A percentile compares a stretch with the other conserved stretches of the same genome.
Conservation (phyloP, 2,113 vertebrate species). For the Labeo rohita region DNA sequence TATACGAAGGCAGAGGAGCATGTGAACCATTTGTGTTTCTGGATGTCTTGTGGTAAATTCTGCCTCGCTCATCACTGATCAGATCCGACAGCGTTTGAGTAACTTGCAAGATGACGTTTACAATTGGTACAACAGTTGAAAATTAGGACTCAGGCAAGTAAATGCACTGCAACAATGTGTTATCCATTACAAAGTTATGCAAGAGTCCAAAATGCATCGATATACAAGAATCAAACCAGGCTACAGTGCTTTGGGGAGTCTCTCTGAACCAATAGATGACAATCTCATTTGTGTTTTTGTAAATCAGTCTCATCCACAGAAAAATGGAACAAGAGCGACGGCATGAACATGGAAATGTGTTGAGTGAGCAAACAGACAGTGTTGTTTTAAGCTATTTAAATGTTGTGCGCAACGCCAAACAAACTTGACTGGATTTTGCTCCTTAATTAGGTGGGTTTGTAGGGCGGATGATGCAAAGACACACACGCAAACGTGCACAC, state of each 20-base stretch:
- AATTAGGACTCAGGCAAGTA: neutral
- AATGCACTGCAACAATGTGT: slow-evolving; percentile 34
- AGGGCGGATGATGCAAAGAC: neutral
- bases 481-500: slow-evolving; percentile 15
- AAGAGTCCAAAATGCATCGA: slow-evolving; percentile 24
- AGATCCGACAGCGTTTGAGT: slow-evolving; percentile 1
- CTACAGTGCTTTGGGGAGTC: neutral
- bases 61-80: slow-evolving; percentile 1
- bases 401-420: slow-evolving; percentile 37
- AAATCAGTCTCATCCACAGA: slow-evolving; percentile 67
- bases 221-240: slow-evolving; percentile 12
- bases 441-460: slow-evolving; percentile 3
- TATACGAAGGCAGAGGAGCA: neutral
- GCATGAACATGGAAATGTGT: slow-evolving; percentile 70
- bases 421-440: slow-evolving; percentile 38
- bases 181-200: slow-evolving; percentile 45
- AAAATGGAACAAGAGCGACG: slow-evolving; percentile 53
- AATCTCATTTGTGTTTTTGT: slow-evolving; percentile 74
- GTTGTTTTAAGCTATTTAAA: slow-evolving; percentile 66
- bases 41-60: slow-evolving; percentile 53
- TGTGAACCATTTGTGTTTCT: slow-evolving; percentile 7
- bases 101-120: slow-evolving; percentile 11
- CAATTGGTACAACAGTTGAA: neutral
- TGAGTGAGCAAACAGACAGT: slow-evolving; percentile 66
- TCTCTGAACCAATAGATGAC: slow-evolving; percentile 24